Evolutionary conservation across 2,888 invertebrate genomes (phyloP), one percentile per base, ranked within the genome.

Genomic region (Orthonevra nobilis): DNA sequence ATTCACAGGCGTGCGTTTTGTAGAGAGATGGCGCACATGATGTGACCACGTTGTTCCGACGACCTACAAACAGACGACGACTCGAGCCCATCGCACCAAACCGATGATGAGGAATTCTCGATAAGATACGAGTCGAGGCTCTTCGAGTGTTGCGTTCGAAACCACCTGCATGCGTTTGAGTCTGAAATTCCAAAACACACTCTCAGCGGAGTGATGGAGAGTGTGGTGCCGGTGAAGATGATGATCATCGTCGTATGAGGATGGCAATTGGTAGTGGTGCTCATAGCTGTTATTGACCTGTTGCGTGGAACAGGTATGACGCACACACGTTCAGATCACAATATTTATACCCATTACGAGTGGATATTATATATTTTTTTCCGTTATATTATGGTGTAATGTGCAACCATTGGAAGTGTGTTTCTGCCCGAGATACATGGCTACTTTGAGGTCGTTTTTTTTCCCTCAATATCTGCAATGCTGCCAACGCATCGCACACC

Each of bases 341-440:
- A 44, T 50, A 69, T 50, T 50, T 63, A 64, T 58, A 44, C 44
- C 48, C 42, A 79, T 68, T 79, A 61, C 61, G 42, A 61, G 66
- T 61, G 66, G 54, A 73, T 73, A 79, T 73, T 79, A 79, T 79
- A 68, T 79, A 73, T 79, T 66, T n/a, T n/a, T 60, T 79, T 73
- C 79, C 79, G 79, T 79, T 79, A 79, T 73, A 56, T 61, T 50
- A 61, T 64, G 52, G 42, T 64, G 79, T 73, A 73, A 73, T 72
- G 60, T 50, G 26, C 44, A 52, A 42, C 70, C 70, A 56, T 56
- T 66, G 46, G 20, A 46, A 26, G 72, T 61, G 61, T 74, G 52
- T 68, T 48, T 50, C 44, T 46, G 58, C 26, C 44, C 54, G 56
- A 69, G 56, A 48, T 63, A 69, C 56, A 63, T 69, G 63, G 36